Evolutionary conservation across 2,888 invertebrate genomes (phyloP).

Genomic region (Hydroisotoma schaefferi): DNA sequence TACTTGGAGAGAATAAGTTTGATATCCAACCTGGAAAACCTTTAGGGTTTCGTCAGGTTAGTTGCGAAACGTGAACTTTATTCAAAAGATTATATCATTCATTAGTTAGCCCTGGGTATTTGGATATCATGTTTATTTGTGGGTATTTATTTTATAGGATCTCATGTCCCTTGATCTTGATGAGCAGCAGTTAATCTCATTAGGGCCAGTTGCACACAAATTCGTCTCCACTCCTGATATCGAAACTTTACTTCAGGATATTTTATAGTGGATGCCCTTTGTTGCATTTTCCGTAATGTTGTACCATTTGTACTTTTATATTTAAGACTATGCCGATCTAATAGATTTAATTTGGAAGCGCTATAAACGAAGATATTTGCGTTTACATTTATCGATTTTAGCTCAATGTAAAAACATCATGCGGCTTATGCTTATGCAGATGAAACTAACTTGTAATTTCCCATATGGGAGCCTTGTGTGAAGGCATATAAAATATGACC

Average conservation of each 20-base stretch:
- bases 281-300: no score
- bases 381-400: no score
- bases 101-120: not conserved
- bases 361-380: no score
- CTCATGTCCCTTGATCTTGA: constrained; percentile 1
- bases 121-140: not conserved
- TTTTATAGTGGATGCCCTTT: not conserved
- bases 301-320: no score
- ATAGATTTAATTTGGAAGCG: no score
- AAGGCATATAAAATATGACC: no score
- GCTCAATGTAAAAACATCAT: no score
- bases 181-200: not conserved
- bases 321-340: no score
- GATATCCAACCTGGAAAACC: constrained; percentile 6
- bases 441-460: no score
- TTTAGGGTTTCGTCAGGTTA: constrained; percentile 7
- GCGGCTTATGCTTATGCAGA: no score
- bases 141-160: not conserved
- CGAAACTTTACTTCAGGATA: not conserved
- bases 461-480: no score
- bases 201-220: constrained; percentile 6
- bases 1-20: constrained; percentile 4
- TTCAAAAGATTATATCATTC: not conserved
- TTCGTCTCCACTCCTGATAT: constrained; percentile 9
- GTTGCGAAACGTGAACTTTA: not conserved